Conservation (phyloP, 2,797 vertebrate species). For the Arctocebus calabarensis region DNA sequence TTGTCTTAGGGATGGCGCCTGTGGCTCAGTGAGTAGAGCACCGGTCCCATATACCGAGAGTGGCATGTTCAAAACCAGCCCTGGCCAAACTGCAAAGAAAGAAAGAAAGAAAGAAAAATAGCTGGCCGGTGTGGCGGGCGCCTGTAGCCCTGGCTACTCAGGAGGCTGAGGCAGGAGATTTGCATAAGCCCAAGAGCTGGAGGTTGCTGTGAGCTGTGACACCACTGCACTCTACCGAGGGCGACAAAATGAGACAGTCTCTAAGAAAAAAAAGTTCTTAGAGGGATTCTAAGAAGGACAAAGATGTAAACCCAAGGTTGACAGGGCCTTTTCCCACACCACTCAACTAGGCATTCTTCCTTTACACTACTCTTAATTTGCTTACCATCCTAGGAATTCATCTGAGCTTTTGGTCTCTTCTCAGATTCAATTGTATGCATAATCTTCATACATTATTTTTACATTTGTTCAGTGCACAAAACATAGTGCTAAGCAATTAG, state of each 20-base stretch:
- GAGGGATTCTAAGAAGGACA: neutral
- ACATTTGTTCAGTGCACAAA: conserved; percentile 2
- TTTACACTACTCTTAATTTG: neutral
- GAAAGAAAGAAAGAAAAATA: no score
- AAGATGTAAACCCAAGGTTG: neutral
- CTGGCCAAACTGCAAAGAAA: no score
- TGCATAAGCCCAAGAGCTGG: no score
- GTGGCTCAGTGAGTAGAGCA: no score
- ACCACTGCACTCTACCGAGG: no score
- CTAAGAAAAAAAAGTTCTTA: neutral
- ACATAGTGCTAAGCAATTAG: neutral
- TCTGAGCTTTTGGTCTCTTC: neutral
- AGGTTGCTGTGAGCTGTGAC: no score
- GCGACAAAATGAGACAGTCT: no score
- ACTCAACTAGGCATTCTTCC: neutral
- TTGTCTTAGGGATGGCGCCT: neutral
- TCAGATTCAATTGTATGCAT: neutral
- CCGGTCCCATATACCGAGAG: no score
- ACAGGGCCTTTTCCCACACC: neutral
- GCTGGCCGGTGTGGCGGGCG: no score
- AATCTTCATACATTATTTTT: neutral
- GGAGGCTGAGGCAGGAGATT: no score
- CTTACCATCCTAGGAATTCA: neutral
- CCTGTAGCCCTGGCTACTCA: no score
- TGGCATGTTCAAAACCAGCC: no score